These are phyloP conservation scores for Zonitis immaculata DNA, from an alignment of 2,888 invertebrate genomes.

Conservation along the genomic window DNA sequence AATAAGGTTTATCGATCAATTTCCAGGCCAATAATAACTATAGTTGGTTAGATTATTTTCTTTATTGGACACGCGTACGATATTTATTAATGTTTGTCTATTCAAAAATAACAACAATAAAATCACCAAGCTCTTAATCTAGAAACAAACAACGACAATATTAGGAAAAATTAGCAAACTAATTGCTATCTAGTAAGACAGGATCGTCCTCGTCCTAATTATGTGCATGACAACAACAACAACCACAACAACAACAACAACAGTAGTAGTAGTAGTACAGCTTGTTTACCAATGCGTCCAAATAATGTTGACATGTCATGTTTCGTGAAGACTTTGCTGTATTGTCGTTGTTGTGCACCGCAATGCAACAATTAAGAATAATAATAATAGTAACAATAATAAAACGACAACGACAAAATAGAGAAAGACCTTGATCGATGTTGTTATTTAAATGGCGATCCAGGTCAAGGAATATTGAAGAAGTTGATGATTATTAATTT, in stretches of 20 bases:
- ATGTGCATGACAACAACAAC: conserved; percentile 31
- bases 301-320: conserved; percentile 27
- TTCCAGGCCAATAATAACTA: background rate
- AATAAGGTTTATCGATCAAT: background rate
- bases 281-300: conserved; percentile 32
- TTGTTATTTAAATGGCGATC: background rate
- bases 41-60: no score
- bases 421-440: background rate
- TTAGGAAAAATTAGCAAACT: background rate
- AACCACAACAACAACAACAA: background rate
- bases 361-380: background rate
- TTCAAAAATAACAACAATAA: background rate
- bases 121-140: no score
- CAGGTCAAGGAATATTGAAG: background rate
- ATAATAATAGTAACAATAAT: background rate
- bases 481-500: background rate
- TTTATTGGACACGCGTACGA: background rate
- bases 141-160: no score
- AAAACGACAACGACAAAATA: background rate
- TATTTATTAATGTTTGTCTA: background rate
- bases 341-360: background rate
- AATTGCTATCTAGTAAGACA: conserved; percentile 8
- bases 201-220: conserved; percentile 41
- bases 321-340: background rate
- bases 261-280: no score